Evolutionary conservation across 2,113 vertebrate species (phyloP), one percentile per base, ranked within the genome.

Genomic region (Synchiropus splendidus): DNA sequence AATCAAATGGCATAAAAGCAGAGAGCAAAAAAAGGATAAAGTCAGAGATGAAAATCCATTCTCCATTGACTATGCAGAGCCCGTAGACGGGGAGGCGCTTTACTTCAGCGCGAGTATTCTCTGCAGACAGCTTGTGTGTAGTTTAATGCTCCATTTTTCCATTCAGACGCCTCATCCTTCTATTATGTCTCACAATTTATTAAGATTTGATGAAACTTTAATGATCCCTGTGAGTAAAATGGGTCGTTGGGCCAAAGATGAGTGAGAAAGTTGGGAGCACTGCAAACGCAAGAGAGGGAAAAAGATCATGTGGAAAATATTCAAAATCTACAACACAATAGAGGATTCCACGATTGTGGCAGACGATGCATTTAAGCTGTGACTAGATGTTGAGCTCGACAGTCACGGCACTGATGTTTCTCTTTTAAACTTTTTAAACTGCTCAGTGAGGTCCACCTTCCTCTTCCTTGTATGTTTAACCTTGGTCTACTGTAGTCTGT

Each of bases 141-240:
- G 53, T 42, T 27, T 27, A 27, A 27, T 64, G 70, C 67, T 70
- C 61, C 47, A 59, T 61, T 66, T 61, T 46, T 38, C 61, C 42
- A 48, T 51, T 56, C 51, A 47, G 51, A 59, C 50, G 54, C 55
- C 51, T 56, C 61, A 45, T 63, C 42, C 61, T 64, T 72, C 51
- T 65, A 69, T 70, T 67, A 62, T 51, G 51, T 52, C 51, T 43
- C 39, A 79, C 65, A 59, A 61, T 72, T 60, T 77, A 61, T 74
- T 66, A 64, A 68, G 63, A 77, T 72, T 54, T 59, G 64, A 73
- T 75, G 61, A 64, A 64, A 68, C 58, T 69, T 74, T 74, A 69
- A 74, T 67, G 67, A 76, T 63, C 49, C 58, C 59, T 64, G 61
- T 61, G 17, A 40, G 55, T 42, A 60, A 70, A 78, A 66, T 78